These are phyloP conservation scores for Limnodromus scolopaceus DNA, from an alignment of 2,797 vertebrate genomes.

Conservation along the genomic window DNA sequence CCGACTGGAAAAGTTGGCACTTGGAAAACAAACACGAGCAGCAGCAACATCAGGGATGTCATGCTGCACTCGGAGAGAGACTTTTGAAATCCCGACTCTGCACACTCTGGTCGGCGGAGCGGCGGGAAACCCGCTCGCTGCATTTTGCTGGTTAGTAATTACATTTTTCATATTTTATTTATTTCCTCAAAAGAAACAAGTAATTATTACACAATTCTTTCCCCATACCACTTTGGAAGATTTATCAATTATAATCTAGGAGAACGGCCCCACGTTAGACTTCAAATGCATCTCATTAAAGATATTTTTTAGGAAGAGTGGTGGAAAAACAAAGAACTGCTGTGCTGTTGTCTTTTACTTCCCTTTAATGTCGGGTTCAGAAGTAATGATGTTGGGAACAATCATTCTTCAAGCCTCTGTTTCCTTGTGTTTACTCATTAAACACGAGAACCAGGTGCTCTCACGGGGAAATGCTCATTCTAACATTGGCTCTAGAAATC, in stretches of 20 bases:
- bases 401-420: conserved; percentile 66
- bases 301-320: conserved; percentile 63
- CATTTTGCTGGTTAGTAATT: conserved; percentile 54
- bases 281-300: conserved; percentile 72
- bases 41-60: conserved; percentile 28
- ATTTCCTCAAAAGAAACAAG: conserved; percentile 74
- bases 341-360: conserved; percentile 70
- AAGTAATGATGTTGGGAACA: conserved; percentile 77
- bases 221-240: conserved; percentile 61
- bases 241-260: conserved; percentile 75
- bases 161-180: conserved; percentile 75
- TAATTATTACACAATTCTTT: conserved; percentile 69
- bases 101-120: background rate
- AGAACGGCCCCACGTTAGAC: conserved; percentile 67
- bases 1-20: conserved; percentile 21
- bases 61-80: background rate
- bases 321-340: conserved; percentile 73
- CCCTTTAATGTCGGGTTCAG: conserved; percentile 62
- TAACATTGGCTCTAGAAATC: conserved; percentile 65
- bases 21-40: background rate
- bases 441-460: conserved; percentile 75
- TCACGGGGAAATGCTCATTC: conserved; percentile 72
- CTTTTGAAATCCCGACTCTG: conserved; percentile 36
- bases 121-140: conserved; percentile 21
- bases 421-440: conserved; percentile 78